Evolutionary conservation across 1,140 invertebrate genomes (phyloP).

Genomic region (Arctopsyche grandis): DNA sequence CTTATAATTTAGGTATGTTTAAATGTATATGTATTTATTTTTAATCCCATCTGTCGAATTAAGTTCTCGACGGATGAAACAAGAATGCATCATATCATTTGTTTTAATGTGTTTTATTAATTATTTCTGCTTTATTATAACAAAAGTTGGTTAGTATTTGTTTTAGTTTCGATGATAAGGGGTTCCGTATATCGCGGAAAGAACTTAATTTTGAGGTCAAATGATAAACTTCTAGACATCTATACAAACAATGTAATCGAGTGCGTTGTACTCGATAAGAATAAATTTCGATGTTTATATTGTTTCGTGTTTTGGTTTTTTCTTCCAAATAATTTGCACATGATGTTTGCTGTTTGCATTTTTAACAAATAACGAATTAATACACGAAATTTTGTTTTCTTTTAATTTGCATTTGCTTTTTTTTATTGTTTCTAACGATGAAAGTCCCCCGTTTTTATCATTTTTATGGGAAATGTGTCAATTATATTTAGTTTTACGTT

Average conservation of each 20-base stretch:
- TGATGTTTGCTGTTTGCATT: too few relatives aligned
- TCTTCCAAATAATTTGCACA: too few relatives aligned
- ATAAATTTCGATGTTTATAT: not conserved
- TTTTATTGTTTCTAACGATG: not conserved
- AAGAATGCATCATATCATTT: conserved; percentile 70
- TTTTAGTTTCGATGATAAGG: conserved; percentile 15
- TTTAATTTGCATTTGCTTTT: not conserved
- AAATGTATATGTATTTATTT: conserved; percentile 42
- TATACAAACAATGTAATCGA: not conserved
- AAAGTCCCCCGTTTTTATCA: not conserved
- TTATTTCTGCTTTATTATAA: not conserved
- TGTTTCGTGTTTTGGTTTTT: too few relatives aligned
- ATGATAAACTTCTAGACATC: conserved; percentile 1
- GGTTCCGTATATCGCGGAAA: not conserved
- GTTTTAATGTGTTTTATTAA: conserved; percentile 59
- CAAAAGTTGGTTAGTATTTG: not conserved
- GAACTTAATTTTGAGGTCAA: conserved; percentile 4
- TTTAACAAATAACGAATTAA: too few relatives aligned
- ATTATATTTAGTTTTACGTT: conserved; percentile 21
- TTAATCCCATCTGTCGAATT: conserved; percentile 35
- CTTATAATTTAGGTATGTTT: conserved; percentile 39
- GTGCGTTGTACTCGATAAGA: not conserved
- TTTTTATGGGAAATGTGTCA: conserved; percentile 34
- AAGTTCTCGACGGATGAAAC: conserved; percentile 52
- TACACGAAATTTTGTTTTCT: not conserved